A percentile compares a stretch with the other conserved stretches of the same genome.
phyloP scores from a whole-genome alignment of 1,140 invertebrate species.

The Macrosteles quadrilineatus region DNA sequence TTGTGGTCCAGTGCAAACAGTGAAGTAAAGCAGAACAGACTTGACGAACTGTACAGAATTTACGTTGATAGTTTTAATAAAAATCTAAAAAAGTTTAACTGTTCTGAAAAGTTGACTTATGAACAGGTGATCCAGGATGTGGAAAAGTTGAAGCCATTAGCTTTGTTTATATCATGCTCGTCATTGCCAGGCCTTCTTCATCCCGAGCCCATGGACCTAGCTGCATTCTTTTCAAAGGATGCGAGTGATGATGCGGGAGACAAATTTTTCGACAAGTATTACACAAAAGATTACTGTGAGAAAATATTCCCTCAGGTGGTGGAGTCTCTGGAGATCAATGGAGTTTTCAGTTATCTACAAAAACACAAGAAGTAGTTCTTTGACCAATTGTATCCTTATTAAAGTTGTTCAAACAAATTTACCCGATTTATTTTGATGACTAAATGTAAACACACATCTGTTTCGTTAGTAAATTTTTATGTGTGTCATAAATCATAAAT shows the following conservation, averaged over 20 bases:
- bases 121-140: not conserved
- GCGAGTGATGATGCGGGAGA: not conserved
- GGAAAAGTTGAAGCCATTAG: not conserved
- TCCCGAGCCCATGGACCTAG: not conserved
- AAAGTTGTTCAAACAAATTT: too few relatives aligned
- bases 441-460: too few relatives aligned
- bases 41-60: not conserved
- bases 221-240: too few relatives aligned
- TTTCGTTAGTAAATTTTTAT: too few relatives aligned
- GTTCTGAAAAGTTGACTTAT: not conserved
- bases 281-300: not conserved
- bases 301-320: not conserved
- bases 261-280: not conserved
- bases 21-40: not conserved
- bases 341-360: not conserved
- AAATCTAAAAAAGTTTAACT: not conserved
- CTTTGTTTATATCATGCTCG: not conserved
- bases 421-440: too few relatives aligned
- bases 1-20: not conserved
- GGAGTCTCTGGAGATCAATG: not conserved
- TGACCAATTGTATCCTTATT: too few relatives aligned
- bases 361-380: not conserved
- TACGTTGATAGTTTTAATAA: slow-evolving; percentile 20
- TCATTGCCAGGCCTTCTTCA: not conserved
- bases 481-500: too few relatives aligned